Evolutionary conservation across 2,113 vertebrate species (phyloP), one percentile per base, ranked within the genome.

Genomic region (Odontophorus gujanensis): DNA sequence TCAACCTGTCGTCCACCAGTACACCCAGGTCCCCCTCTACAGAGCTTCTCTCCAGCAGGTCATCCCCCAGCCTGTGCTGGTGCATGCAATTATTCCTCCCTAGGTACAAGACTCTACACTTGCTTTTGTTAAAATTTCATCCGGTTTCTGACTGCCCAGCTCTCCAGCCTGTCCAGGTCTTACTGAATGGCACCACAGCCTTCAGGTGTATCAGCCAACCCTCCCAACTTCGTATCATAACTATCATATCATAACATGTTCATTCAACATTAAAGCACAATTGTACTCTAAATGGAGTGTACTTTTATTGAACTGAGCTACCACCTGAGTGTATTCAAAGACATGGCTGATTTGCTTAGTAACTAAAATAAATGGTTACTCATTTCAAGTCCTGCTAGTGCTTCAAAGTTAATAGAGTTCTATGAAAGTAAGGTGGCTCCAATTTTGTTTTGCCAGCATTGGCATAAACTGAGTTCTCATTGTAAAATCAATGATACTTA

Each of bases 351-450:
- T 45, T 83, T 75, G 40, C 21, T 28, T 51, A n/a, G 57, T 57
- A 86, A 95, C 25, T 55, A 66, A 84, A 95, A 94, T 48, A 92
- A 90, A 90, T 48, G 57, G 40, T 59, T 62, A 7, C 12, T 78
- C 43, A 16, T 75, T 89, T 65, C 30, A 13, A 63, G 80, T 48
- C 57, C 72, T 81, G 59, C 80, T 26, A 28, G 25, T 34, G 43
- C 55, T 83, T 51, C 65, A 68, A 30, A 95, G 57, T 62, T 63
- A 36, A 84, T 2, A 25, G 47, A 96, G 58, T 7, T 32, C 17
- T 42, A 68, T 13, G 43, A 75, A 86, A 90, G 51, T 4, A 61
- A 88, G 30, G 47, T 72, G 47, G 19, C 63, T 72, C 78, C 65
- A 47, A 65, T 83, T 88, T 3, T 90, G 77, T 51, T 69, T 88